Evolutionary conservation across 2,888 invertebrate genomes (phyloP).

Genomic region (Chironomus tentans): DNA sequence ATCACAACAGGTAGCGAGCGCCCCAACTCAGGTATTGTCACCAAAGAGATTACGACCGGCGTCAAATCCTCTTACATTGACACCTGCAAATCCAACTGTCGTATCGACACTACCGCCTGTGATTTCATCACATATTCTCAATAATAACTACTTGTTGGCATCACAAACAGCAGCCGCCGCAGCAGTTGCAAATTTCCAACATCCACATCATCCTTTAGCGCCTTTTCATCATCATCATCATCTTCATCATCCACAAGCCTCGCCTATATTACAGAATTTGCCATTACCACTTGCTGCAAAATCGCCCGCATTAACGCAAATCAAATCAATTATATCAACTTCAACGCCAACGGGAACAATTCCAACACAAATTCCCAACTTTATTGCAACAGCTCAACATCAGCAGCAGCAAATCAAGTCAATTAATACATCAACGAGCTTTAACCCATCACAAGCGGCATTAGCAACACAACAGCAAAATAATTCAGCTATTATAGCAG

Average conservation of each 20-base stretch:
- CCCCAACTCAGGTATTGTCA: slow-evolving; percentile 44
- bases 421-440: slow-evolving; percentile 24
- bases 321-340: slow-evolving; percentile 20
- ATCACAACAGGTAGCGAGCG: slow-evolving; percentile 36
- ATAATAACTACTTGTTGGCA: slow-evolving; percentile 27
- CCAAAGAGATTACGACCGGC: slow-evolving; percentile 44
- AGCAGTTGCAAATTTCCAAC: slow-evolving; percentile 28
- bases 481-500: not conserved
- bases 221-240: slow-evolving; percentile 16
- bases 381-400: slow-evolving; percentile 21
- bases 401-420: slow-evolving; percentile 26
- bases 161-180: slow-evolving; percentile 25
- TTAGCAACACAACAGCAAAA: too few species aligned
- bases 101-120: slow-evolving; percentile 27
- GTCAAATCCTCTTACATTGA: slow-evolving; percentile 30
- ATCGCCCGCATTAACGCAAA: slow-evolving; percentile 27
- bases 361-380: slow-evolving; percentile 22
- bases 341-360: slow-evolving; percentile 16
- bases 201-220: slow-evolving; percentile 28
- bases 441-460: not conserved
- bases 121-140: slow-evolving; percentile 12
- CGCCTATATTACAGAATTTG: slow-evolving; percentile 12
- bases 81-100: slow-evolving; percentile 19
- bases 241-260: slow-evolving; percentile 11
- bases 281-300: slow-evolving; percentile 26